Evolutionary conservation across 1,140 invertebrate species (phyloP).

Genomic region (Chlorops oryzae): DNA sequence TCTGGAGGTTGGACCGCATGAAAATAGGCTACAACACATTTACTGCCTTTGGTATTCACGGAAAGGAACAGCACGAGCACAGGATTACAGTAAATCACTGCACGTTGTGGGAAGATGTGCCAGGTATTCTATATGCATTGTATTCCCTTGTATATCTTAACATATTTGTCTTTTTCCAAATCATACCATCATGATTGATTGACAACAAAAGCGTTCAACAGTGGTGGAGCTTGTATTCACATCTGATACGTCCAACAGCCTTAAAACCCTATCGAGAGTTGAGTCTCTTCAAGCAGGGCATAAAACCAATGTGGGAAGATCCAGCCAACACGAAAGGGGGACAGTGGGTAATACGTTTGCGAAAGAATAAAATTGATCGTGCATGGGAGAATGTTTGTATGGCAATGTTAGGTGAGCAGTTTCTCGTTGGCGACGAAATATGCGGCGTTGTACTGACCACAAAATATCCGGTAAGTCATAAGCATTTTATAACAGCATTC

Average conservation of each 20-base stretch:
- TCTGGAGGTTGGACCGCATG: constrained; percentile 58
- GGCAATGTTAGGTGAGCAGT: constrained; percentile 97
- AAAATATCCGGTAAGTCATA: constrained; percentile 69
- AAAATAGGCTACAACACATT: constrained; percentile 74
- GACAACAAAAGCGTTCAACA: constrained; percentile 86
- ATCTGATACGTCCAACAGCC: constrained; percentile 81
- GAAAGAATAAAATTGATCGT: constrained; percentile 89
- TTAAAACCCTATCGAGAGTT: constrained; percentile 88
- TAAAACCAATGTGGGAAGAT: constrained; percentile 99
- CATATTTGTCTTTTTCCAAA: constrained; percentile 3
- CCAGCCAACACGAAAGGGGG: constrained; percentile 90
- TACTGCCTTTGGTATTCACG: constrained; percentile 72
- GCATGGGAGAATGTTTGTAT: constrained; percentile 98
- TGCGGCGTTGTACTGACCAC: constrained; percentile 96
- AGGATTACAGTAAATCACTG: constrained; percentile 46
- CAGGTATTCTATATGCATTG: no score
- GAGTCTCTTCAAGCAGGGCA: constrained; percentile 96
- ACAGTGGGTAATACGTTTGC: constrained; percentile 91
- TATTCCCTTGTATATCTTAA: neutral
- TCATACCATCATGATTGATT: constrained; percentile 56
- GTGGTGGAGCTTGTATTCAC: constrained; percentile 93
- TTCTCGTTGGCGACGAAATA: constrained; percentile 97
- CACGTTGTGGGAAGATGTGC: constrained; percentile 71
- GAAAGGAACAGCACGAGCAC: constrained; percentile 40
- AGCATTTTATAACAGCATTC: no score